Evolutionary conservation across 2,888 invertebrate genomes (phyloP), one percentile per base, ranked within the genome.

Genomic region (Dryomyza anilis): DNA sequence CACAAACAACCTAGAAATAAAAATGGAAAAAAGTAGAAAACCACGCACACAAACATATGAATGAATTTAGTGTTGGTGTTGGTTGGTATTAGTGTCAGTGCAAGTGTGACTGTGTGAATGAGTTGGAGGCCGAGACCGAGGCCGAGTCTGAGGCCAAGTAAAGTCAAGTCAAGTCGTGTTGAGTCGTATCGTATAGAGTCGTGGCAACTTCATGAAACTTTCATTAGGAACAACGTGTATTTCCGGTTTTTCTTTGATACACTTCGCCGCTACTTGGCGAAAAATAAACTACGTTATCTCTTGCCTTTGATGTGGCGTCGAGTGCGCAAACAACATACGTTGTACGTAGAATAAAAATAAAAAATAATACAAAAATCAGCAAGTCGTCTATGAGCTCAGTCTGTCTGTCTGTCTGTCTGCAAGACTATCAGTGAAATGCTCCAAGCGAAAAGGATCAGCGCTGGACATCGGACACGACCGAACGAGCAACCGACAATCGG

Each of bases 131-230:
- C 39, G 36, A n/a, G n/a, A n/a, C n/a, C n/a, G n/a, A n/a, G n/a
- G n/a, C n/a, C n/a, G n/a, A n/a, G n/a, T n/a, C n/a, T n/a, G n/a
- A n/a, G n/a, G n/a, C n/a, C n/a, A n/a, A n/a, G n/a, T n/a, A n/a
- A n/a, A n/a, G n/a, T n/a, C n/a, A n/a, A n/a, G n/a, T n/a, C n/a
- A n/a, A n/a, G n/a, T n/a, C n/a, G n/a, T n/a, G n/a, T n/a, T 64
- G 63, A 60, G 53, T n/a, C 33, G 23, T 23, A 36, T 39, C 10
- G 43, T 58, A 48, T 57, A 57, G 59, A 59, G 63, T 12, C 60
- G 58, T 70, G 72, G 72, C 71, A 75, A 77, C 75, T 77, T 79
- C 77, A 75, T 78, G 72, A 76, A 81, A 80, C 78, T 79, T 81
- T 79, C 78, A 78, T 81, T 80, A 77, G 74, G 77, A 72, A 73